Evolutionary conservation across 2,888 invertebrate species (phyloP), one percentile per base, ranked within the genome.

Genomic region (Drosophila atripex): DNA sequence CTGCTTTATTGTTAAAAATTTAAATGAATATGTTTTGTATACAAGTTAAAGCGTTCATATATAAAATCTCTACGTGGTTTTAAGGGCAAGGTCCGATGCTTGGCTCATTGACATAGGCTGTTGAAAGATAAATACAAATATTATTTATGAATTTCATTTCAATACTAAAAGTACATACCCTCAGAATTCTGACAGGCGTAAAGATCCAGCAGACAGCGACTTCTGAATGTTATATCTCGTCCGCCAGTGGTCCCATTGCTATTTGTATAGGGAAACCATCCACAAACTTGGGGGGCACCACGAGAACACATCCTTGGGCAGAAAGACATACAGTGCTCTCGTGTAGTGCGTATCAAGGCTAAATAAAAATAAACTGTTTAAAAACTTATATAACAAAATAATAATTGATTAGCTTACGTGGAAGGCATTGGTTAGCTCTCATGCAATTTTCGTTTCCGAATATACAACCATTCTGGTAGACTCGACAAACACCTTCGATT

Each of bases 391-490:
- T 11, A 3, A 4, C 14, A n/a, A 18, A 5, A 14, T 7, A 1
- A 7, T 8, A 1, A 1, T 9, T 0, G 4, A 14, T 3, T n/a
- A 4, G 12, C 69, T 66, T 46, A 78, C 78, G 47, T 6, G 6
- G 7, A 30, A 63, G 12, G 23, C 78, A 82, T 11, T 11, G 59
- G 38, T 78, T 78, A 3, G 21, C 49, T 1, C 82, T 66, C 14
- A 30, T 39, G 11, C 78, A 78, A 25, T 82, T 78, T 23, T 43
- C 50, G 23, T 50, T 30, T 6, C 7, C 52, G 18, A 78, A 73
- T 0, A 78, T 2, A 41, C 78, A 78, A 2, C 61, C 58, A 30
- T 79, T 79, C n/a, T 82, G 79, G 12, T 63, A 82, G 12, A 78
- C 71, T 0, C 74, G 66, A 18, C 78, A 79, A 9, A 14, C 35